These are phyloP conservation scores for Sycophila texana DNA, from an alignment of 2,888 invertebrate species.

Conservation along the genomic window DNA sequence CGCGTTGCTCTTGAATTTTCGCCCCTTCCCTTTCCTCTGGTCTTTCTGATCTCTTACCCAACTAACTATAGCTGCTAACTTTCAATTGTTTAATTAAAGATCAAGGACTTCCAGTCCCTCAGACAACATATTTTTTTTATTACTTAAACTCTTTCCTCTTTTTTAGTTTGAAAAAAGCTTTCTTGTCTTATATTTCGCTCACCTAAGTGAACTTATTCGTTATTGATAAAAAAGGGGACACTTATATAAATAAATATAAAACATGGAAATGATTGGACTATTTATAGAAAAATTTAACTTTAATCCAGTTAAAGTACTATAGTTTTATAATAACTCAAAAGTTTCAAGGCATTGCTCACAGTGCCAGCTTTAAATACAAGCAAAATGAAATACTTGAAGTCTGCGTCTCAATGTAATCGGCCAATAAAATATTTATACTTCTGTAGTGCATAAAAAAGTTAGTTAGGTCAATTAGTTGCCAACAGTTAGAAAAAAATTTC, in stretches of 20 bases:
- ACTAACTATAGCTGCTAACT: too few species aligned
- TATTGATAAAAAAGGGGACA: not conserved
- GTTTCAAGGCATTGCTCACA: constrained; percentile 3
- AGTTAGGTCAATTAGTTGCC: not conserved
- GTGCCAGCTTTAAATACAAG: not conserved
- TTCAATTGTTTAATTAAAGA: too few species aligned
- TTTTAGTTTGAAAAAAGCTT: not conserved
- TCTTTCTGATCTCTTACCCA: too few species aligned
- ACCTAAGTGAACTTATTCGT: not conserved
- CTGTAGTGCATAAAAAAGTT: too few species aligned
- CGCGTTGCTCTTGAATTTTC: constrained; percentile 12
- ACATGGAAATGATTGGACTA: not conserved
- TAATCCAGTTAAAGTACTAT: not conserved
- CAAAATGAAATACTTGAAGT: not conserved
- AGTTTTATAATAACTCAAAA: not conserved
- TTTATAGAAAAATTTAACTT: constrained; percentile 7
- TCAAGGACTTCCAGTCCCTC: too few species aligned
- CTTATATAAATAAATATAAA: constrained; percentile 13
- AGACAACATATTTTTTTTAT: too few species aligned
- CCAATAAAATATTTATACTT: too few species aligned
- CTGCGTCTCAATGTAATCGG: too few species aligned
- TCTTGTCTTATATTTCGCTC: not conserved
- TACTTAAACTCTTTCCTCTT: not conserved
- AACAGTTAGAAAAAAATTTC: not conserved
- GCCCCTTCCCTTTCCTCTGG: too few species aligned